These are phyloP conservation scores for Pseudochirops corinnae DNA, from an alignment of 2,797 vertebrate species.

Conservation along the genomic window DNA sequence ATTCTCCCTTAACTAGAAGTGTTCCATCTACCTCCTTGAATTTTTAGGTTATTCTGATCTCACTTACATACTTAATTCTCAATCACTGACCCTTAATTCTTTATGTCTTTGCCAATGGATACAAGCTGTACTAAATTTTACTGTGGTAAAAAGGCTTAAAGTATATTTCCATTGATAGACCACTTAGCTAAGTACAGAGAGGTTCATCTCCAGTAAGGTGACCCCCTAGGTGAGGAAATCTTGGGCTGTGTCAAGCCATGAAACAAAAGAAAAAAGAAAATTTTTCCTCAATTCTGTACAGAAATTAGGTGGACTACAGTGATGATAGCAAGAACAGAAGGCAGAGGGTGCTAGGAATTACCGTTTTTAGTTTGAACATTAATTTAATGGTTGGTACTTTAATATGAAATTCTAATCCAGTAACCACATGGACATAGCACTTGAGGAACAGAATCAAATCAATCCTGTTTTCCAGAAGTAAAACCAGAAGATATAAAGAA, in stretches of 20 bases:
- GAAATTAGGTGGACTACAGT: not conserved
- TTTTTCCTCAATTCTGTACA: not conserved
- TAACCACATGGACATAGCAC: not conserved
- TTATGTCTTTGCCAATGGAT: too few relatives aligned
- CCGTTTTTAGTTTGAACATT: not conserved
- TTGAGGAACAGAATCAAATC: not conserved
- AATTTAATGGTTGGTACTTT: not conserved
- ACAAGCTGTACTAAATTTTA: too few relatives aligned
- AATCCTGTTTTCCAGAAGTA: not conserved
- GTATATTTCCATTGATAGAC: too few relatives aligned
- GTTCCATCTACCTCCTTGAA: too few relatives aligned
- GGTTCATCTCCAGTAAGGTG: too few relatives aligned
- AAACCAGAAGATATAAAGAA: not conserved
- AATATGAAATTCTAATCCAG: not conserved
- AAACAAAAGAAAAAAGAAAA: not conserved
- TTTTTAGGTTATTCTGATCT: too few relatives aligned
- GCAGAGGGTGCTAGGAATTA: not conserved
- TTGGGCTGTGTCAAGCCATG: not conserved
- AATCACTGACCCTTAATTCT: too few relatives aligned
- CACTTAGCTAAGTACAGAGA: too few relatives aligned
- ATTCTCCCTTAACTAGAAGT: too few relatives aligned
- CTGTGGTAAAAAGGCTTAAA: too few relatives aligned
- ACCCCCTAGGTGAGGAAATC: not conserved
- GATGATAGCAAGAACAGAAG: not conserved
- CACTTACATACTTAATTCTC: too few relatives aligned